Conservation (phyloP, 2,797 vertebrate genomes). For the Coranthus polyacanthus region DNA sequence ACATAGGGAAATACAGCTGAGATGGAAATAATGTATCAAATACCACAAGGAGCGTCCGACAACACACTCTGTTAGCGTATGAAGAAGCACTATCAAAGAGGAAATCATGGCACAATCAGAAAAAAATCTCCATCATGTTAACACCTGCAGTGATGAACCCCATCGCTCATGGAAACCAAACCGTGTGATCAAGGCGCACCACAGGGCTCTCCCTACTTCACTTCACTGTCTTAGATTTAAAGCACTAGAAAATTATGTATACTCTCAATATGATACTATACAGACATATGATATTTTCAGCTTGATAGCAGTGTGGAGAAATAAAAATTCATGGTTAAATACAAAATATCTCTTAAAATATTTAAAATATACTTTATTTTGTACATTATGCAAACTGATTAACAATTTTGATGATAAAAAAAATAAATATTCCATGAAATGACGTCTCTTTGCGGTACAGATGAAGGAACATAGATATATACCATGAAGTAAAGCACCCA, state of each 20-base stretch:
- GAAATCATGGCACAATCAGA: slow-evolving; percentile 78
- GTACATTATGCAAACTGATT: slow-evolving; percentile 87
- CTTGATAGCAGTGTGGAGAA: slow-evolving; percentile 81
- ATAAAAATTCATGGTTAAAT: slow-evolving; percentile 87
- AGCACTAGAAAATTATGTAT: slow-evolving; percentile 85
- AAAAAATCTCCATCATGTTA: slow-evolving; percentile 62
- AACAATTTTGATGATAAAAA: slow-evolving; percentile 86
- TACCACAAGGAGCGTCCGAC: slow-evolving; percentile 69
- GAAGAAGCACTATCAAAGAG: slow-evolving; percentile 78
- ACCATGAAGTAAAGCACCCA: slow-evolving; percentile 76
- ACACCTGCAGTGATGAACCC: slow-evolving; percentile 62
- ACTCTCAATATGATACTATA: slow-evolving; percentile 81
- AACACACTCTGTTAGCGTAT: slow-evolving; percentile 69
- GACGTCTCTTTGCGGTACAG: slow-evolving; percentile 76
- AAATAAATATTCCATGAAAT: slow-evolving; percentile 87
- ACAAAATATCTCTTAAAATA: slow-evolving; percentile 90
- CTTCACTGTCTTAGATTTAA: slow-evolving; percentile 69
- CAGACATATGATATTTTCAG: slow-evolving; percentile 81
- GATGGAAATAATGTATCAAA: slow-evolving; percentile 64
- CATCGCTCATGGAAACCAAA: slow-evolving; percentile 62
- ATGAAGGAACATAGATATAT: slow-evolving; percentile 74
- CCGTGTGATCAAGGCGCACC: slow-evolving; percentile 80
- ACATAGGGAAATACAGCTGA: slow-evolving; percentile 64
- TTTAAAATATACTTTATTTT: slow-evolving; percentile 90
- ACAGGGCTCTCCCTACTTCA: slow-evolving; percentile 68